A percentile compares a stretch with the other conserved stretches of the same genome.
These are phyloP conservation scores for Taurulus bubalis DNA, from an alignment of 2,113 vertebrate genomes.

Conservation along the genomic window DNA sequence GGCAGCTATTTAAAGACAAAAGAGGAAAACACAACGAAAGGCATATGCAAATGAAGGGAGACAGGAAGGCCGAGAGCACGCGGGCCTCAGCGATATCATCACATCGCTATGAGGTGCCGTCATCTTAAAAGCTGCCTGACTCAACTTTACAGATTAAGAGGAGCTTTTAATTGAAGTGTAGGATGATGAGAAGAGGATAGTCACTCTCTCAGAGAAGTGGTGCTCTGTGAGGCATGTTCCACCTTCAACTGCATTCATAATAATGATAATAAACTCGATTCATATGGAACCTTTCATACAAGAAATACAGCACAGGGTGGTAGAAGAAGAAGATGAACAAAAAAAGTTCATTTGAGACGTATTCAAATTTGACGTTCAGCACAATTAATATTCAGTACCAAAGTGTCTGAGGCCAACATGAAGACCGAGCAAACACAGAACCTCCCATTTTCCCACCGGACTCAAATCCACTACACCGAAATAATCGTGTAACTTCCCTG, in stretches of 20 bases:
- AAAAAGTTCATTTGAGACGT: not conserved
- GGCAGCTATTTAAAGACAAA: slow-evolving; percentile 44
- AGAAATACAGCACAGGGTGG: not conserved
- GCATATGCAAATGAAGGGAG: slow-evolving; percentile 59
- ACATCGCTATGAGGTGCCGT: slow-evolving; percentile 28
- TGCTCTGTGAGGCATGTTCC: not conserved
- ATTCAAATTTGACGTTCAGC: not conserved
- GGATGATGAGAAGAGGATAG: not conserved
- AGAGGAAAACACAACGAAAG: slow-evolving; percentile 47
- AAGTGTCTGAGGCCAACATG: too few species aligned
- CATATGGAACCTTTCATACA: not conserved
- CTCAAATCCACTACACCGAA: too few species aligned
- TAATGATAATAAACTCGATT: not conserved
- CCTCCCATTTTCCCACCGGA: too few species aligned
- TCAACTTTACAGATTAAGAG: slow-evolving; percentile 7
- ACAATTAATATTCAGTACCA: not conserved
- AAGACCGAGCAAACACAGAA: too few species aligned
- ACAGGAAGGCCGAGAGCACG: slow-evolving; percentile 26
- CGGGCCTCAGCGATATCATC: slow-evolving; percentile 11
- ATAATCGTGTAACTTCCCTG: too few species aligned
- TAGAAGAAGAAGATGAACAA: not conserved
- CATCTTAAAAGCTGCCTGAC: slow-evolving; percentile 13
- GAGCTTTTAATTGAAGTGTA: not conserved
- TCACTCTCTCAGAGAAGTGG: not conserved
- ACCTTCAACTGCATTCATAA: not conserved